Evolutionary conservation across 2,888 invertebrate genomes (phyloP), one percentile per base, ranked within the genome.

Genomic region (Rhagonycha lutea): DNA sequence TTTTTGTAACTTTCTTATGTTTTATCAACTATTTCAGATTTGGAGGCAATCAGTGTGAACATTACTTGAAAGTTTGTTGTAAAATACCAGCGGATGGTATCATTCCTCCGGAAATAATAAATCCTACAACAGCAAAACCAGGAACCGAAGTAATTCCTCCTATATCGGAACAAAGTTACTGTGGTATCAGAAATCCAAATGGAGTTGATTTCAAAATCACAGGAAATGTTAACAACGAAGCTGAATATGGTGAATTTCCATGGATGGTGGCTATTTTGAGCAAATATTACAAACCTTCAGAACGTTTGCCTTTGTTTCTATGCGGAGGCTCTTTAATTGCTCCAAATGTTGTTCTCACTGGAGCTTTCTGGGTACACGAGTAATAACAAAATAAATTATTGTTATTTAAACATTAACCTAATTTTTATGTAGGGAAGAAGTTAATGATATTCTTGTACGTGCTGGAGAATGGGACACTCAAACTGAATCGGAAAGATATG

Each of bases 401-500:
- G 7, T 68, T n/a, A n/a, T 28, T 61, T 68, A 65, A 1, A 5
- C n/a, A 12, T 24, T 62, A 74, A 18, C 3, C 26, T 1, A n/a
- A 10, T 68, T 9, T 72, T 60, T 62, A 26, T 69, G n/a, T 61
- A 81, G 80, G 10, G 60, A 68, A n/a, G 79, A 78, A 70, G 69
- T 77, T 14, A 60, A 67, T 5, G 83, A 84, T 14, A 72, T 85
- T 47, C 89, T 89, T 80, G 88, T 92, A 3, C 89, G 95, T 3
- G 93, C 94, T 0, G 96, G 96, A 0, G 96, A 96, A 86, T 96
- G 96, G 95, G 95, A 96, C 87, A 93, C 95, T 0, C 94, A 95
- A 86, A 94, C 94, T 0, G 89, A 88, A 0, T 91, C 91, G 62
- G 95, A 96, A 85, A 88, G 93, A 9, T 89, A 91, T 71, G 91